phyloP scores from a whole-genome alignment of 2,888 invertebrate genomes.

The Blera fallax region DNA sequence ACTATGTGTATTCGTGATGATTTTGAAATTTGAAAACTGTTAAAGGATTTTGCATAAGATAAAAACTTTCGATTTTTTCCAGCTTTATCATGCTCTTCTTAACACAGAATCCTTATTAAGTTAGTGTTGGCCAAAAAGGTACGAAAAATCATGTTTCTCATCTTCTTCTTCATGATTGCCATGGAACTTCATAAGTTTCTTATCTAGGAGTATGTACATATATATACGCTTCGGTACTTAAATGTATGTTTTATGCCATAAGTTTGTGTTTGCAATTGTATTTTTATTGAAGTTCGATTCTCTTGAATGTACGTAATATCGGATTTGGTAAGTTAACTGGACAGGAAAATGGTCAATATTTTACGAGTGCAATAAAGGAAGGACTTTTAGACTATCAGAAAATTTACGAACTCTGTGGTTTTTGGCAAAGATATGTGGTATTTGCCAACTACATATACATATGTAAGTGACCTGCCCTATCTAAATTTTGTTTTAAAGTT shows the following conservation, averaged over 20 bases:
- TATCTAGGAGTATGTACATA: too few relatives aligned
- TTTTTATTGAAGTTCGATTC: not conserved
- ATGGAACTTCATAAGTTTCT: not conserved
- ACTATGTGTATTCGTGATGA: not conserved
- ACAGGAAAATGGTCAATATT: not conserved
- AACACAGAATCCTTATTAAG: not conserved
- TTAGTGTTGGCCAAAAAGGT: not conserved
- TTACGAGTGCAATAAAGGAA: not conserved
- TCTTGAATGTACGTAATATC: not conserved
- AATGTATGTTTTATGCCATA: not conserved
- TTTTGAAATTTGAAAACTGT: not conserved
- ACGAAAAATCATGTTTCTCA: not conserved
- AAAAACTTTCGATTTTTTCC: not conserved
- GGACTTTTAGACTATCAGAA: too few relatives aligned
- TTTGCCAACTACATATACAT: too few relatives aligned
- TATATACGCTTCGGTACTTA: not conserved
- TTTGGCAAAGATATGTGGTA: too few relatives aligned
- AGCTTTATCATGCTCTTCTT: not conserved
- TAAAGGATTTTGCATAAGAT: not conserved
- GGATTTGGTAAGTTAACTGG: not conserved
- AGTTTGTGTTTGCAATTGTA: not conserved
- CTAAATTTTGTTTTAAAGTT: too few relatives aligned
- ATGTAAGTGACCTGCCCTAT: too few relatives aligned
- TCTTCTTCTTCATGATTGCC: not conserved
- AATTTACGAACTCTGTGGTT: too few relatives aligned